Conservation (phyloP, 2,113 vertebrate species). For the Sturnus vulgaris region DNA sequence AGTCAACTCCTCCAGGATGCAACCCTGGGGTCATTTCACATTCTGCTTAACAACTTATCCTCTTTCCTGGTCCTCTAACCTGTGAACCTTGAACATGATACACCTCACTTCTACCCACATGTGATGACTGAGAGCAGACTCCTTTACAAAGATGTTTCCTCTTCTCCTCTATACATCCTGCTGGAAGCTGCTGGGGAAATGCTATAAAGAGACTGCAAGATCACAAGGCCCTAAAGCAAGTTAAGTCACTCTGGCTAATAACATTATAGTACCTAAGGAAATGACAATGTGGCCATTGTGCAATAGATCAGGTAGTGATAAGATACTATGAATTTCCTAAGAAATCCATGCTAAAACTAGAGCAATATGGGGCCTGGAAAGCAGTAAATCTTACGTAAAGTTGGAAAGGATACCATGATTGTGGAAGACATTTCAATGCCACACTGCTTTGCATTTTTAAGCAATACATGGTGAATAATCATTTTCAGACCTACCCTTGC, state of each 20-base stretch:
- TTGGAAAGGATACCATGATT: not conserved
- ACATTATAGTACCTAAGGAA: not conserved
- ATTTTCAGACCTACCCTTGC: not conserved
- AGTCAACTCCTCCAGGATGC: not conserved
- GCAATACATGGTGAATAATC: not conserved
- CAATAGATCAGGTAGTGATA: not conserved
- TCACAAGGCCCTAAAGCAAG: slow-evolving; percentile 2
- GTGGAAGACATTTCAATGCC: not conserved
- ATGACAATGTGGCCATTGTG: not conserved
- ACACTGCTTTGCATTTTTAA: not conserved
- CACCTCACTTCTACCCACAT: not conserved
- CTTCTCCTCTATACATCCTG: not conserved
- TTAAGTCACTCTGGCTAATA: not conserved
- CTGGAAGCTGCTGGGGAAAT: slow-evolving; percentile 4
- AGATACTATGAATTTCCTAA: not conserved
- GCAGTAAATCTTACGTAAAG: not conserved
- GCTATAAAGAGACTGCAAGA: slow-evolving; percentile 1
- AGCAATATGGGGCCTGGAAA: not conserved
- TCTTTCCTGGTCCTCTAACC: not conserved
- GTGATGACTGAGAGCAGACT: not conserved
- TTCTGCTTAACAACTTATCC: not conserved
- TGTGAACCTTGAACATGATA: not conserved
- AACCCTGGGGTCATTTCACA: not conserved
- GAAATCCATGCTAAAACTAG: not conserved
- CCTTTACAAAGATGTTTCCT: not conserved